These are phyloP conservation scores for Craniophora ligustri DNA, from an alignment of 2,888 invertebrate genomes.

Conservation along the genomic window DNA sequence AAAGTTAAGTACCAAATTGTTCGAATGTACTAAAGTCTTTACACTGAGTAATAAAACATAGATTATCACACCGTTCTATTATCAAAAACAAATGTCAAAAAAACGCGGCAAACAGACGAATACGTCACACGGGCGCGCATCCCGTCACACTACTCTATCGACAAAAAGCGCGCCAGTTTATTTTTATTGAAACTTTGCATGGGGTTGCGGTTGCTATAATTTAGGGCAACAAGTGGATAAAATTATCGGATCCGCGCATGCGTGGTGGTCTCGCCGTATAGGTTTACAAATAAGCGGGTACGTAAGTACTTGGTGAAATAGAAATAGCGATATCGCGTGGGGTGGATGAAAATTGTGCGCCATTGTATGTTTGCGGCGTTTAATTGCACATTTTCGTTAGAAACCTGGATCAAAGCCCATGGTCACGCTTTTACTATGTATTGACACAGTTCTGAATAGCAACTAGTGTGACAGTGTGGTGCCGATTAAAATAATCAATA, in stretches of 20 bases:
- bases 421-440: conserved; percentile 13
- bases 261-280: conserved; percentile 81
- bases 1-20: no score
- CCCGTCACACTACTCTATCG: conserved; percentile 75
- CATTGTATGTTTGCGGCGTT: conserved; percentile 25
- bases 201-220: conserved; percentile 81
- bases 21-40: no score
- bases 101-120: conserved; percentile 55
- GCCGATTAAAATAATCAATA: no score
- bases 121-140: conserved; percentile 71
- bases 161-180: conserved; percentile 76
- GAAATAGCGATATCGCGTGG: conserved; percentile 80
- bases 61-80: conserved; percentile 4
- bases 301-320: conserved; percentile 53
- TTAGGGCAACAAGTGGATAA: conserved; percentile 82
- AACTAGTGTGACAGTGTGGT: no score
- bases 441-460: no score
- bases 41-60: no score
- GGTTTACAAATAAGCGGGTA: conserved; percentile 75
- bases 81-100: conserved; percentile 31
- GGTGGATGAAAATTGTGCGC: conserved; percentile 62
- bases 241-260: conserved; percentile 84
- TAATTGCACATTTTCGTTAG: conserved; percentile 39
- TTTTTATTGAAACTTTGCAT: conserved; percentile 81
- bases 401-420: conserved; percentile 21